phyloP scores from a whole-genome alignment of 2,888 invertebrate genomes.

The Agriotes lineatus region DNA sequence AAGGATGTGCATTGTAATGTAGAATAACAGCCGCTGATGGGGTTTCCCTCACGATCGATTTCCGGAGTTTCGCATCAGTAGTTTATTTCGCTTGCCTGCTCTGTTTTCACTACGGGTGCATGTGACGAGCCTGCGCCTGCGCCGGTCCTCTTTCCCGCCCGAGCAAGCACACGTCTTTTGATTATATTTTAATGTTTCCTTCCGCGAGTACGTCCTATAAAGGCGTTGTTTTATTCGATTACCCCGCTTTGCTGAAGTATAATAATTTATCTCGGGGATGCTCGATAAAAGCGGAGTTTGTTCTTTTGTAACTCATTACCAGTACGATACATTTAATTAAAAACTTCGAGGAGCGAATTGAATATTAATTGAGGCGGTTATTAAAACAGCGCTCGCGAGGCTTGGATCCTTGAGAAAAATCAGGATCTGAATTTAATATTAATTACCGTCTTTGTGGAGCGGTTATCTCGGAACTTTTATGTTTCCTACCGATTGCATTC shows the following conservation, averaged over 20 bases:
- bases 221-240: constrained; percentile 22
- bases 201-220: constrained; percentile 6
- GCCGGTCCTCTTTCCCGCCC: not conserved
- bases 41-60: constrained; percentile 28
- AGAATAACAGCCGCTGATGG: constrained; percentile 29
- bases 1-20: constrained; percentile 33
- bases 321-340: constrained; percentile 56
- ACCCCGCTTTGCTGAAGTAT: constrained; percentile 12
- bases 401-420: constrained; percentile 34
- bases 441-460: constrained; percentile 8
- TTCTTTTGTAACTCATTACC: constrained; percentile 51
- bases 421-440: constrained; percentile 22
- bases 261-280: constrained; percentile 30
- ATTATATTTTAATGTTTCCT: constrained; percentile 16
- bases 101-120: constrained; percentile 12
- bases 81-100: constrained; percentile 15
- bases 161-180: constrained; percentile 15
- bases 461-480: not conserved
- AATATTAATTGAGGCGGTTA: constrained; percentile 57
- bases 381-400: constrained; percentile 39
- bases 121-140: not conserved
- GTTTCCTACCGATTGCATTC: not conserved
- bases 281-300: constrained; percentile 35
- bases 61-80: constrained; percentile 17
- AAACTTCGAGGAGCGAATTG: constrained; percentile 53